These are phyloP conservation scores for Xanthorhoe spadicearia DNA, from an alignment of 2,888 invertebrate species.

Conservation along the genomic window DNA sequence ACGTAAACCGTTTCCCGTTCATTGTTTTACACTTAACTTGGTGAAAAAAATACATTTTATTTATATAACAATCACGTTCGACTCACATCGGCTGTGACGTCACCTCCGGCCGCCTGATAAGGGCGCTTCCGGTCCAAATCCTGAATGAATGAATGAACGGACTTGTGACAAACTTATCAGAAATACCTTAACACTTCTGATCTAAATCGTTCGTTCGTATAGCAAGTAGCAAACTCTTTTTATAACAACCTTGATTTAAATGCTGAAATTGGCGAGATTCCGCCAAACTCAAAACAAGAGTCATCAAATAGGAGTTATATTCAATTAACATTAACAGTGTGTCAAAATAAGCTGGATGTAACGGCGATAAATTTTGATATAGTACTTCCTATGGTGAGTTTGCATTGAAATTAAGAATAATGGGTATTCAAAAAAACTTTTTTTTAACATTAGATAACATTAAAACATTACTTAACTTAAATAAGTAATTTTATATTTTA, in stretches of 20 bases:
- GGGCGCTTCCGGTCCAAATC: conserved; percentile 79
- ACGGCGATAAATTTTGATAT: not conserved
- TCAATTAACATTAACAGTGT: not conserved
- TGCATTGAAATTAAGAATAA: not conserved
- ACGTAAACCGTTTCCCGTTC: conserved; percentile 65
- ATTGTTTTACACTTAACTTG: conserved; percentile 71
- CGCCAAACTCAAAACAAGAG: not conserved
- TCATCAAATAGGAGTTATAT: not conserved
- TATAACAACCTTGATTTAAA: not conserved
- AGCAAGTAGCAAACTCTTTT: too few species aligned
- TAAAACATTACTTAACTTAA: too few species aligned
- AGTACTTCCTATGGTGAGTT: not conserved
- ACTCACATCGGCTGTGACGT: conserved; percentile 77
- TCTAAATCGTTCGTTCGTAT: too few species aligned
- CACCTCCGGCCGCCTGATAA: conserved; percentile 77
- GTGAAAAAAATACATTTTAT: conserved; percentile 65
- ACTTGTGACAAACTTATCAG: conserved; percentile 46
- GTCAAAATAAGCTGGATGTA: not conserved
- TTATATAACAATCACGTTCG: conserved; percentile 82
- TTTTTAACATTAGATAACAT: too few species aligned
- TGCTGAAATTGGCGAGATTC: not conserved
- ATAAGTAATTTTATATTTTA: too few species aligned
- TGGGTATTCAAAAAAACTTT: not conserved
- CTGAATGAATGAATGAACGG: conserved; percentile 64
- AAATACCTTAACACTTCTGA: not conserved